Evolutionary conservation across 2,797 vertebrate species (phyloP).

Genomic region (Centroberyx gerrardi): DNA sequence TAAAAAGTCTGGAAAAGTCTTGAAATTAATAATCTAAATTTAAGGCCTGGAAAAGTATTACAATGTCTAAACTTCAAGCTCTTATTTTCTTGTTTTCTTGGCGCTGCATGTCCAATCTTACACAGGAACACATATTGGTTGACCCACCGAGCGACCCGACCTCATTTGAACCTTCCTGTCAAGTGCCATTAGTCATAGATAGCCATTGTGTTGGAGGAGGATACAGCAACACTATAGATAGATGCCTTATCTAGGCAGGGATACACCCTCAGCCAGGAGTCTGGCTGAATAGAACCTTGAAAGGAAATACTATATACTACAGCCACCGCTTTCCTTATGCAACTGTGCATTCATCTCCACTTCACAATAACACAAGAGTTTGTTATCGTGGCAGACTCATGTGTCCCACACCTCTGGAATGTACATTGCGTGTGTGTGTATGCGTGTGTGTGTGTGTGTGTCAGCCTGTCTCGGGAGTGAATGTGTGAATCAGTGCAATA

Average conservation of each 20-base stretch:
- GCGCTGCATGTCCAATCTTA: too few species aligned
- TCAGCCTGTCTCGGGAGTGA: not conserved
- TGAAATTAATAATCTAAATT: too few species aligned
- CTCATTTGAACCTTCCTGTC: not conserved
- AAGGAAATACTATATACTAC: conserved; percentile 16
- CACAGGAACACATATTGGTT: not conserved
- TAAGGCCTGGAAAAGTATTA: too few species aligned
- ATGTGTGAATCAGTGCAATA: not conserved
- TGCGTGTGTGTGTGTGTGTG: not conserved
- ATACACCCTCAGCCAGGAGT: not conserved
- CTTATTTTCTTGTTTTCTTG: too few species aligned
- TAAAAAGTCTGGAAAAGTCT: too few species aligned
- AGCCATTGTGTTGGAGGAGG: not conserved
- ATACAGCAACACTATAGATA: not conserved
- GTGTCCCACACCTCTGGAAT: not conserved
- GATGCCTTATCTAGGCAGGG: not conserved
- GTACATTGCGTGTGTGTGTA: not conserved
- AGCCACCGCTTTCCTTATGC: not conserved
- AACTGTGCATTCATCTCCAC: not conserved
- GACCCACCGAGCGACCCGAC: not conserved
- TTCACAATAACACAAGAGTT: not conserved
- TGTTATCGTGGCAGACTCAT: not conserved
- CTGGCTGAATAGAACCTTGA: not conserved
- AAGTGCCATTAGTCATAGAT: not conserved
- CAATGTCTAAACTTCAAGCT: too few species aligned